phyloP scores from a whole-genome alignment of 1,140 invertebrate species.

The Cryptotermes secundus region DNA sequence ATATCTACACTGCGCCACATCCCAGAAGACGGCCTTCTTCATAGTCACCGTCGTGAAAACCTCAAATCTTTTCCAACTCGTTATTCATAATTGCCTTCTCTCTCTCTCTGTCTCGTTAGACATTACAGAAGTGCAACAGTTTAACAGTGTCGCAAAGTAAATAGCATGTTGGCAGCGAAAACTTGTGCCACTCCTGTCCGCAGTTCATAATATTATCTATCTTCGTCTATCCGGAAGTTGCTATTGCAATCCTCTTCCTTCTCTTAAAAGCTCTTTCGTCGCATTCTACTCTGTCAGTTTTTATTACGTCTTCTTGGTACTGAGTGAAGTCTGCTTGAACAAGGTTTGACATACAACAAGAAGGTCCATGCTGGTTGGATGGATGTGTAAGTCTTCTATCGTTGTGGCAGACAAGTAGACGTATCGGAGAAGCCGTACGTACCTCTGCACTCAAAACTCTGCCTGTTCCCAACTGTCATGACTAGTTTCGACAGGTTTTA shows the following conservation, averaged over 20 bases:
- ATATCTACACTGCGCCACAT: no score
- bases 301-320: not conserved
- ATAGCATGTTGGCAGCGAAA: no score
- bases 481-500: not conserved
- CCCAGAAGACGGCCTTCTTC: no score
- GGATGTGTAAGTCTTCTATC: not conserved
- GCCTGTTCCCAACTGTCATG: not conserved
- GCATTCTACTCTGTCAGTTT: not conserved
- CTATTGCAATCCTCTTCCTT: not conserved
- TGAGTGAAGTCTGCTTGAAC: not conserved
- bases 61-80: no score
- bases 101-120: no score
- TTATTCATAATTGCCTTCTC: no score
- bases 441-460: not conserved
- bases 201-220: not conserved
- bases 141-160: no score
- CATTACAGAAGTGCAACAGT: no score
- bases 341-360: constrained; percentile 13
- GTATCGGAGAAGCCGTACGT: not conserved
- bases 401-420: not conserved
- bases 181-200: not conserved
- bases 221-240: not conserved
- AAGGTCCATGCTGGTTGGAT: not conserved
- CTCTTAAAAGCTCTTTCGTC: not conserved
- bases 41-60: no score